Conservation (phyloP, 2,888 invertebrate genomes). For the Spisula solida region DNA sequence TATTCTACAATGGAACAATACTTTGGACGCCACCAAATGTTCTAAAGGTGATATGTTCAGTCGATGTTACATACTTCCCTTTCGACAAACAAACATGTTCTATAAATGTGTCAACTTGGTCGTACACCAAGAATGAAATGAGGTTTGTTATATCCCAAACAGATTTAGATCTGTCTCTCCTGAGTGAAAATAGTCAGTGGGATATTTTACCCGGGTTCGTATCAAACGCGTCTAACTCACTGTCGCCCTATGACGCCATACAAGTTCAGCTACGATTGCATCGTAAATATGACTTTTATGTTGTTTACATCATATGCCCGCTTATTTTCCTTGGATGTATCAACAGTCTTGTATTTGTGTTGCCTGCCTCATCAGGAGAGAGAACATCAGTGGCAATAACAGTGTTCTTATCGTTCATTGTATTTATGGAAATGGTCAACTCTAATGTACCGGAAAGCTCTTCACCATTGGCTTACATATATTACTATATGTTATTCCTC, state of each 20-base stretch:
- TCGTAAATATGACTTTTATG: constrained; percentile 50
- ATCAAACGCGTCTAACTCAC: not conserved
- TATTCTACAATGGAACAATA: constrained; percentile 44
- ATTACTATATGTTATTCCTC: constrained; percentile 57
- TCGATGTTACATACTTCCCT: constrained; percentile 61
- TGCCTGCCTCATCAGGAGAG: constrained; percentile 65
- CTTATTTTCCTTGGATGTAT: constrained; percentile 49
- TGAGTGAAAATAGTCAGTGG: constrained; percentile 51
- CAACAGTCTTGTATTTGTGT: constrained; percentile 57
- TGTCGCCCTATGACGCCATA: not conserved
- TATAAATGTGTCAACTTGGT: constrained; percentile 17
- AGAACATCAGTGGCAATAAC: constrained; percentile 61
- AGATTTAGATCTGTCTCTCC: not conserved
- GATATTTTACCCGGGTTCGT: not conserved
- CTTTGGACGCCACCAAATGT: constrained; percentile 44
- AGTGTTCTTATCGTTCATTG: constrained; percentile 59
- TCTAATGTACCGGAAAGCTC: constrained; percentile 65
- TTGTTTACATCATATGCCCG: constrained; percentile 61
- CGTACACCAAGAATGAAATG: not conserved
- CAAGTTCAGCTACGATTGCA: not conserved
- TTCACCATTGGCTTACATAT: constrained; percentile 56
- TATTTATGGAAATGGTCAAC: constrained; percentile 66
- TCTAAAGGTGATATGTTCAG: constrained; percentile 43
- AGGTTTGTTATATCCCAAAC: not conserved
- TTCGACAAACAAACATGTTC: constrained; percentile 60